A percentile compares a stretch with the other conserved stretches of the same genome.
phyloP scores from a whole-genome alignment of 2,113 vertebrate species.

The Rafetus swinhoei region DNA sequence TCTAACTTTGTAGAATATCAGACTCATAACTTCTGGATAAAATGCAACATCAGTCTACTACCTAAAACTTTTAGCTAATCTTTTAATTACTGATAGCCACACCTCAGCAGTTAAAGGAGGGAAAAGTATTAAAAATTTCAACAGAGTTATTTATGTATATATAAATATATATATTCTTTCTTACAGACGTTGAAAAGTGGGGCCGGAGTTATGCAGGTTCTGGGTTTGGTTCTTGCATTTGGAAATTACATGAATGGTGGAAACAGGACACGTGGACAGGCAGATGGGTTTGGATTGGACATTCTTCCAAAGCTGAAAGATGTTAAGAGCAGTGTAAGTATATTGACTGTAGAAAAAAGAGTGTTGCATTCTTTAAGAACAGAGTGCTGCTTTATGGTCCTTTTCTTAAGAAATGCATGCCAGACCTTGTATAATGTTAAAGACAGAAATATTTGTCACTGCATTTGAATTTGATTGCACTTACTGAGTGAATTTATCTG shows the following conservation, averaged over 20 bases:
- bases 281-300: constrained; percentile 94
- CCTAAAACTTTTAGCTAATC: background rate
- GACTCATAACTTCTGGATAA: background rate
- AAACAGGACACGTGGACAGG: constrained; percentile 94
- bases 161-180: background rate
- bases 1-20: background rate
- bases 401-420: background rate
- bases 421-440: background rate
- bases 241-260: constrained; percentile 99
- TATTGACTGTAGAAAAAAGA: background rate
- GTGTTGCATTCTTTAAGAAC: background rate
- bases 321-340: constrained; percentile 98
- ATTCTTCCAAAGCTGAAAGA: constrained; percentile 98
- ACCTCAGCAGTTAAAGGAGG: background rate
- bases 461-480: background rate
- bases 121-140: background rate
- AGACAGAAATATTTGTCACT: background rate
- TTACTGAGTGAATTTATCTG: background rate
- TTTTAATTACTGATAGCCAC: background rate
- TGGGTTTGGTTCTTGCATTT: constrained; percentile 94
- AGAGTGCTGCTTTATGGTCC: background rate
- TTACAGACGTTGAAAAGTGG: constrained; percentile 86
- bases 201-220: constrained; percentile 85
- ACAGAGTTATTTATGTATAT: background rate
- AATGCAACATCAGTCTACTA: background rate